Base-by-base conservation (phyloP, 2,113 vertebrate species). In the Solea senegalensis region DNA sequence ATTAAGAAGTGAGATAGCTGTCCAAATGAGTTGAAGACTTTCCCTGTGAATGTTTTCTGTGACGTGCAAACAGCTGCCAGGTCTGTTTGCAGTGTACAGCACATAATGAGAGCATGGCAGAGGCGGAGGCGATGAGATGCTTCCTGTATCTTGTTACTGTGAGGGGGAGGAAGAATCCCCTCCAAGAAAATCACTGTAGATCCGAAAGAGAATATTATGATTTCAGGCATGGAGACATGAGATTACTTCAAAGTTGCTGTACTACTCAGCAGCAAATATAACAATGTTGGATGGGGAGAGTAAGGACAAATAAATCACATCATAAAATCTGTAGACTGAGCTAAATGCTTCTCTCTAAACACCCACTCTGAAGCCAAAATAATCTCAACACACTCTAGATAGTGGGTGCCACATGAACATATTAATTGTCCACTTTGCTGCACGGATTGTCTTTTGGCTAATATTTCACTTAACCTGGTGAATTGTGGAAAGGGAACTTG, bases 151-250 rank as follows among this genome's bases (percentile, higher is more conserved):
- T 13, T 2, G 6, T 54, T 54, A 54, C 52, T 54, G 26, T 54
- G 52, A 54, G 52, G 9, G 26, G 52, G 52, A 54, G 52, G 52
- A 54, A 28, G 16, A 52, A 52, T 21, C 16, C 50, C 50, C 50
- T 52, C 16, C 16, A 26, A 52, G 50, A 16, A 52, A 54, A 54
- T 28, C 26, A 28, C 52, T 54, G 13, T 13, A 21, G 52, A 27
- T 54, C 52, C 27, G 26, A 54, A 28, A 21, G 5, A 28, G 21
- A 14, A 28, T 4, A 10, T 28, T 54, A 54, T 28, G 7, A 28
- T 52, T 52, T 26, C 9, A 52, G 50, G 21, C 52, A 28, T 13
- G 52, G 8, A 12, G 52, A 26, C 26, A 46, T 8, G 44, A 46
- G 3, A 11, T 46, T 9, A 10, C 9, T 11, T 28, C 26, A 28